Evolutionary conservation across 2,888 invertebrate species (phyloP).

Genomic region (Hirtodrosophila confusa): DNA sequence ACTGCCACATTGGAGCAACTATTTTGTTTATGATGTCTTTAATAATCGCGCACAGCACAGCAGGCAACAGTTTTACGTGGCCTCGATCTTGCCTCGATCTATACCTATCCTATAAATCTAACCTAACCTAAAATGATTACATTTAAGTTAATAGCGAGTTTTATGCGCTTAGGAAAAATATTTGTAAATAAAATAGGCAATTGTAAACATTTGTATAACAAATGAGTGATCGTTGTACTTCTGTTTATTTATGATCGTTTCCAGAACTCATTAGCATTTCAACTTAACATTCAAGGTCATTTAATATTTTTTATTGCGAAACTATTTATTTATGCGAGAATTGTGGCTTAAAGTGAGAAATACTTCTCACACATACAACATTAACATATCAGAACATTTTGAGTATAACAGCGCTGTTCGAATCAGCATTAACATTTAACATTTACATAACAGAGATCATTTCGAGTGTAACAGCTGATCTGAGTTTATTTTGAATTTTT

Average conservation of each 20-base stretch:
- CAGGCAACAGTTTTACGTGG: conserved; percentile 13
- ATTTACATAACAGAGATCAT: too few species aligned
- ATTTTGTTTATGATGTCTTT: conserved; percentile 14
- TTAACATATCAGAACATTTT: too few species aligned
- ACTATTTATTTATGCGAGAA: too few species aligned
- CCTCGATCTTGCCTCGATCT: conserved; percentile 11
- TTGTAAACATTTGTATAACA: conserved; percentile 3
- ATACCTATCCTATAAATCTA: conserved; percentile 14
- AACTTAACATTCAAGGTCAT: conserved; percentile 3
- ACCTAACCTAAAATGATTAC: conserved; percentile 17
- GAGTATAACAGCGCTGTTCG: too few species aligned
- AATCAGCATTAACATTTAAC: too few species aligned
- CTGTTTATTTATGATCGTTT: background rate
- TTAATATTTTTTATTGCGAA: background rate
- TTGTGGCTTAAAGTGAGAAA: too few species aligned
- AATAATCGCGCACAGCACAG: conserved; percentile 28
- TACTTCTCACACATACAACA: too few species aligned
- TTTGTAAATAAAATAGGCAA: conserved; percentile 20
- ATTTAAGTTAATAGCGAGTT: conserved; percentile 14
- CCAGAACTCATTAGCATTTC: background rate
- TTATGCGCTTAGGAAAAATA: conserved; percentile 12
- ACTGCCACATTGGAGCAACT: conserved; percentile 19
- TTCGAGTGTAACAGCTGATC: too few species aligned
- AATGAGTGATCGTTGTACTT: background rate
- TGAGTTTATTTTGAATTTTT: too few species aligned